Evolutionary conservation across 2,888 invertebrate genomes (phyloP), one percentile per base, ranked within the genome.

Genomic region (Cordilura impudica): DNA sequence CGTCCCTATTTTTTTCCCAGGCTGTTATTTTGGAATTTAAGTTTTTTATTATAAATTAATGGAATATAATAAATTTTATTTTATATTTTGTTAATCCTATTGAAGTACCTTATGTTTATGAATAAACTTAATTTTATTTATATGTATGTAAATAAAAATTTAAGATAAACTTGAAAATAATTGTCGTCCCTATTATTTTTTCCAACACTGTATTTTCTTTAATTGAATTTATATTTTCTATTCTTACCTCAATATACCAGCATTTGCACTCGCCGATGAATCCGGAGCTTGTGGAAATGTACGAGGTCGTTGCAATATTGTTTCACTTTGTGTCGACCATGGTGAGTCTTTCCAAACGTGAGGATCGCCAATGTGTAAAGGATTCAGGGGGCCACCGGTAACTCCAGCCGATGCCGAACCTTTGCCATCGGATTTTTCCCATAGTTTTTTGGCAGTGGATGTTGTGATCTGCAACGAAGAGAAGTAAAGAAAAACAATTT

Each of bases 301-400:
- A 43, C 90, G 91, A 92, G 92, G 91, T 81, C 96, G 93, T 73
- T 95, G 93, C 94, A 97, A 94, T 84, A 95, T 93, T 70, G 95
- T 94, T 84, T 91, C 91, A 93, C 96, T 95, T 92, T 96, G 95
- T 83, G 96, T 96, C 86, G 96, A 97, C 97, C 97, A 97, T 85
- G 97, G 96, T 73, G 96, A 94, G 90, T 97, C 96, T 85, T 97
- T 93, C 97, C 97, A 97, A 91, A 96, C 95, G 89, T 96, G 96
- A 76, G 88, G 90, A 87, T 93, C 93, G 31, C 92, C 92, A 87
- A 94, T 91, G 90, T 94, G 91, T 89, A 93, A 88, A 89, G 96
- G 92, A 92, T 96, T 91, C 91, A 94, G 90, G 91, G 94, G 92
- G 90, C 93, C 93, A 83, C 91, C 91, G 6, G 94, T 92, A 71